These are phyloP conservation scores for Philereme transversata DNA, from an alignment of 2,888 invertebrate genomes.

Conservation along the genomic window DNA sequence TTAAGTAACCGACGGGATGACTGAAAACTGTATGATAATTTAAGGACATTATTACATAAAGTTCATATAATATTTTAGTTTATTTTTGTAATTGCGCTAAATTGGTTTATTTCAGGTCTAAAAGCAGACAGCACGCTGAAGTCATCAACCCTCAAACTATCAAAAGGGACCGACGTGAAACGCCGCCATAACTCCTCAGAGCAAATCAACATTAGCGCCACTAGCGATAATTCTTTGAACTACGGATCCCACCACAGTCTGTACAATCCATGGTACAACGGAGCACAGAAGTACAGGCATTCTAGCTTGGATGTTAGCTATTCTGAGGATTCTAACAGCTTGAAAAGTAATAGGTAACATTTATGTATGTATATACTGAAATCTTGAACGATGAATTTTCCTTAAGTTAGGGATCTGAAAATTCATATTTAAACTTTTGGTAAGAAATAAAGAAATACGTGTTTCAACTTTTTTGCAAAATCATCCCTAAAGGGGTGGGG, in stretches of 20 bases:
- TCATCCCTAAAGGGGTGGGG: too few relatives aligned
- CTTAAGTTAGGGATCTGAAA: too few relatives aligned
- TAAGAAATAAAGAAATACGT: too few relatives aligned
- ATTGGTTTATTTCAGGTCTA: constrained; percentile 52
- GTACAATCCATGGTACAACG: constrained; percentile 70
- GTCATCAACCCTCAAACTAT: constrained; percentile 63
- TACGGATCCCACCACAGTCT: constrained; percentile 74
- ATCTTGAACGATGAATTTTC: too few relatives aligned
- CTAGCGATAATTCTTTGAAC: constrained; percentile 65
- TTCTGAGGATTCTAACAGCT: constrained; percentile 88
- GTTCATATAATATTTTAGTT: background rate
- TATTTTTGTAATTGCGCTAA: background rate
- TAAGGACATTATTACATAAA: too few relatives aligned
- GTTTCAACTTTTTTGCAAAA: too few relatives aligned
- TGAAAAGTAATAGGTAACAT: constrained; percentile 84
- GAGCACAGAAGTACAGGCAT: constrained; percentile 62
- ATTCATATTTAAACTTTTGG: too few relatives aligned
- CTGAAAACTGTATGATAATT: too few relatives aligned
- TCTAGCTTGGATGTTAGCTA: constrained; percentile 80
- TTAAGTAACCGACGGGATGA: too few relatives aligned
- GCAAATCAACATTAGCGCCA: constrained; percentile 63
- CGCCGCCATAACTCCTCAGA: constrained; percentile 78
- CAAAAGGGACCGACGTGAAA: constrained; percentile 84
- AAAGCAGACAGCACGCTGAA: constrained; percentile 68
- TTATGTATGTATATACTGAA: too few relatives aligned